These are phyloP conservation scores for Geotrupes spiniger DNA, from an alignment of 2,888 invertebrate genomes.

Conservation along the genomic window DNA sequence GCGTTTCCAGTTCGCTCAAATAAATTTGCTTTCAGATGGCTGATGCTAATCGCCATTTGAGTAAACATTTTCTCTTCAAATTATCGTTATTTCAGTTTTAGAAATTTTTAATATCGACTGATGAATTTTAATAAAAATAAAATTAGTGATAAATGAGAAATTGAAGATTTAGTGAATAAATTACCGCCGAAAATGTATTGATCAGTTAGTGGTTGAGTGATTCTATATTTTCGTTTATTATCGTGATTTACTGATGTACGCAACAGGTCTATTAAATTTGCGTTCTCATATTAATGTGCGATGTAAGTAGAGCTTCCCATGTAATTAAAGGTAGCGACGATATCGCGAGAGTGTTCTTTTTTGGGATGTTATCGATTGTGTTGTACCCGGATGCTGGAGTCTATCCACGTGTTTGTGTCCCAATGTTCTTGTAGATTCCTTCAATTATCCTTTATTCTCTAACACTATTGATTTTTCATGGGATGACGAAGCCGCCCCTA, in stretches of 20 bases:
- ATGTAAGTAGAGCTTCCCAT: slow-evolving; percentile 30
- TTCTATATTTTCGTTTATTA: slow-evolving; percentile 12
- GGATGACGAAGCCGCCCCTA: slow-evolving; percentile 51
- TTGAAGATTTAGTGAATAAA: too few species aligned
- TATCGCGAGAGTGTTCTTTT: slow-evolving; percentile 27
- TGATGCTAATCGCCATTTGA: too few species aligned
- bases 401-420: slow-evolving; percentile 45
- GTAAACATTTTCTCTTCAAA: too few species aligned
- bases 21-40: too few species aligned
- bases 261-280: slow-evolving; percentile 43
- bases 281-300: slow-evolving; percentile 45
- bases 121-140: too few species aligned
- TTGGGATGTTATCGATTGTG: slow-evolving; percentile 44
- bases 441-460: slow-evolving; percentile 48
- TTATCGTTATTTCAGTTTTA: too few species aligned
- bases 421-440: slow-evolving; percentile 48
- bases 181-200: too few species aligned
- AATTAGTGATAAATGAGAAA: too few species aligned
- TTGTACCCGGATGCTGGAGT: slow-evolving; percentile 33
- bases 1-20: background rate
- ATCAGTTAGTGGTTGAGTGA: slow-evolving; percentile 4
- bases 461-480: slow-evolving; percentile 50
- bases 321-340: slow-evolving; percentile 25
- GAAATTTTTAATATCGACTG: too few species aligned
- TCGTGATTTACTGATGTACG: slow-evolving; percentile 33